phyloP scores from a whole-genome alignment of 2,888 invertebrate species.

The Dynastes grantii region DNA sequence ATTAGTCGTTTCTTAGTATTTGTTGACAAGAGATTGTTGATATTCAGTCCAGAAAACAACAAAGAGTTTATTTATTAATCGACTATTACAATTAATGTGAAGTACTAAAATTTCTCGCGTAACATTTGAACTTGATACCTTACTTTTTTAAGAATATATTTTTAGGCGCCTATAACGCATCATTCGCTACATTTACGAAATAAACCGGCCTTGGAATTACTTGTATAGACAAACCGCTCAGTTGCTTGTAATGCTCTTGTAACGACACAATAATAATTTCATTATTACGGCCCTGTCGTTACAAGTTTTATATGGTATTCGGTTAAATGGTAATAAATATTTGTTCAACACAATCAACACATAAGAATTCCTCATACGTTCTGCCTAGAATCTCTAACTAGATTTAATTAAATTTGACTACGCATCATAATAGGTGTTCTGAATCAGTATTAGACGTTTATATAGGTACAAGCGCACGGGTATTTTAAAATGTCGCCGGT shows the following conservation, averaged over 20 bases:
- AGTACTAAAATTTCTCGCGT: too few relatives aligned
- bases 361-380: conserved; percentile 35
- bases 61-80: not conserved
- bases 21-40: too few relatives aligned
- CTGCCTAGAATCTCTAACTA: conserved; percentile 36
- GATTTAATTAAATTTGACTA: conserved; percentile 42
- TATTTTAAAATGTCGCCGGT: not conserved
- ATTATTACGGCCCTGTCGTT: conserved; percentile 9
- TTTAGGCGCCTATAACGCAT: too few relatives aligned
- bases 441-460: conserved; percentile 36
- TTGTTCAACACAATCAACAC: conserved; percentile 21
- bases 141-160: too few relatives aligned
- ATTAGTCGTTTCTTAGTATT: too few relatives aligned
- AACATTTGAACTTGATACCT: too few relatives aligned
- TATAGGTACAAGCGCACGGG: not conserved
- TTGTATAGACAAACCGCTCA: too few relatives aligned
- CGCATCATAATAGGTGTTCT: conserved; percentile 32
- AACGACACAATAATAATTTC: conserved; percentile 5
- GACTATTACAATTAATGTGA: too few relatives aligned
- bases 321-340: conserved; percentile 18
- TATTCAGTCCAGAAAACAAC: too few relatives aligned
- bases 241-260: not conserved
- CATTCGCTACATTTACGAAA: too few relatives aligned
- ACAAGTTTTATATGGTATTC: conserved; percentile 3
- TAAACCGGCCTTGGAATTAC: too few relatives aligned